Evolutionary conservation across 2,113 vertebrate genomes (phyloP).

Genomic region (Anolis sagrei): DNA sequence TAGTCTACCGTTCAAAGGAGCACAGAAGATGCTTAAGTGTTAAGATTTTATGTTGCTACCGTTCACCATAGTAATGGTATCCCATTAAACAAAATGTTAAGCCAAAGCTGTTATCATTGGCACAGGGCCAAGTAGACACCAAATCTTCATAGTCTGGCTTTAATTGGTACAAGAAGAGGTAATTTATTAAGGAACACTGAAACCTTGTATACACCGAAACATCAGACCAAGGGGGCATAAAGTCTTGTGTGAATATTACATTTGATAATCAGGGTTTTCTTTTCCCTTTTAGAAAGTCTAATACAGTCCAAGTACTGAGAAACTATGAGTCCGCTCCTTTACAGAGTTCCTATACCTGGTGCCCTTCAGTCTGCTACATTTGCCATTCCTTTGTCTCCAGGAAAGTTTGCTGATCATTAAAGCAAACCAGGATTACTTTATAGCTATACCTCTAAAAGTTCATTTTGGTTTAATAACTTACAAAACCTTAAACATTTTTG

Average conservation of each 20-base stretch:
- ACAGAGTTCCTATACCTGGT: constrained; percentile 57
- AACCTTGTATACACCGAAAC: constrained; percentile 70
- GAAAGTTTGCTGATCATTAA: constrained; percentile 50
- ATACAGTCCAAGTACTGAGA: constrained; percentile 58
- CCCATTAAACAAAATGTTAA: constrained; percentile 79
- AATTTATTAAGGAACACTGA: constrained; percentile 81
- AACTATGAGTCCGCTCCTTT: constrained; percentile 43
- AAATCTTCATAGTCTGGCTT: constrained; percentile 74
- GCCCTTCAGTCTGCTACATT: constrained; percentile 72
- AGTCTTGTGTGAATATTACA: constrained; percentile 59
- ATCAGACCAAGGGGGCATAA: constrained; percentile 57
- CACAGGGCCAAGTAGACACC: constrained; percentile 73
- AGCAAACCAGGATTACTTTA: background rate
- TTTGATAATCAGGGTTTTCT: constrained; percentile 69
- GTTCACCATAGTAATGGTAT: constrained; percentile 72
- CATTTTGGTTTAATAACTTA: constrained; percentile 13
- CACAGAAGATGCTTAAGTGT: constrained; percentile 79
- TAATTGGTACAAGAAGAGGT: constrained; percentile 82
- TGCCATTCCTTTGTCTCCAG: background rate
- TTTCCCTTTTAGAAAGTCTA: constrained; percentile 38
- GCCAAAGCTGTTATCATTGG: constrained; percentile 77
- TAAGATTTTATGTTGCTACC: constrained; percentile 78
- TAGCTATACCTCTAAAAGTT: constrained; percentile 41
- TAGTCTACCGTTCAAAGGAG: constrained; percentile 75
- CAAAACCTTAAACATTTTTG: background rate